Evolutionary conservation across 2,888 invertebrate species (phyloP).

Genomic region (Apeira syringaria): DNA sequence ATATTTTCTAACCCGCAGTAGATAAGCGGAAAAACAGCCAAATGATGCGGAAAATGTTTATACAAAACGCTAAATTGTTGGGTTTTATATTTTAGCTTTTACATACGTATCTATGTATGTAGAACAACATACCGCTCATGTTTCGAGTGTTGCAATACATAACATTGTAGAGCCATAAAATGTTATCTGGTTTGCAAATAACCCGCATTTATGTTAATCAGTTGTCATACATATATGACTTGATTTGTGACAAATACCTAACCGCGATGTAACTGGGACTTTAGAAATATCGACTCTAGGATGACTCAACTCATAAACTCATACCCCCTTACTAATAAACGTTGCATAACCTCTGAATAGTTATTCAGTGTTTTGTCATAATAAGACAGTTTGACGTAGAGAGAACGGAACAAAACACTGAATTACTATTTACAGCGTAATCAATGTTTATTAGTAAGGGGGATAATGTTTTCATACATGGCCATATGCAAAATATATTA

Average conservation of each 20-base stretch:
- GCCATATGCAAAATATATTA: no score
- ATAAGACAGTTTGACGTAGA: no score
- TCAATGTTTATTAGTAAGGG: no score
- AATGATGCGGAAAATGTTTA: neutral
- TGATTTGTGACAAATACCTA: constrained; percentile 12
- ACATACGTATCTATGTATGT: neutral
- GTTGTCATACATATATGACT: constrained; percentile 17
- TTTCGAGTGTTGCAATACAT: constrained; percentile 8
- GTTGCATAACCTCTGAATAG: no score
- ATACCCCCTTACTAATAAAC: no score
- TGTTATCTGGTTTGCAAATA: constrained; percentile 18
- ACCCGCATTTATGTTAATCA: constrained; percentile 21
- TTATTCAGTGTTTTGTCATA: no score
- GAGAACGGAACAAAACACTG: no score
- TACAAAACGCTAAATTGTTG: neutral
- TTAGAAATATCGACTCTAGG: constrained; percentile 20
- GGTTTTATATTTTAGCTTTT: neutral
- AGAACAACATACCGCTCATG: neutral
- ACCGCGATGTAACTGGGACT: constrained; percentile 1
- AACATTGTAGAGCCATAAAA: constrained; percentile 7
- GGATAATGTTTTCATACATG: no score
- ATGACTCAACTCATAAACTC: constrained; percentile 17
- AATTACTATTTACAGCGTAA: no score
- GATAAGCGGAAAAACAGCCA: no score
- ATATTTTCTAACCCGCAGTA: no score